These are phyloP conservation scores for Peromyscus eremicus DNA, from an alignment of 2,797 vertebrate genomes.

Conservation along the genomic window DNA sequence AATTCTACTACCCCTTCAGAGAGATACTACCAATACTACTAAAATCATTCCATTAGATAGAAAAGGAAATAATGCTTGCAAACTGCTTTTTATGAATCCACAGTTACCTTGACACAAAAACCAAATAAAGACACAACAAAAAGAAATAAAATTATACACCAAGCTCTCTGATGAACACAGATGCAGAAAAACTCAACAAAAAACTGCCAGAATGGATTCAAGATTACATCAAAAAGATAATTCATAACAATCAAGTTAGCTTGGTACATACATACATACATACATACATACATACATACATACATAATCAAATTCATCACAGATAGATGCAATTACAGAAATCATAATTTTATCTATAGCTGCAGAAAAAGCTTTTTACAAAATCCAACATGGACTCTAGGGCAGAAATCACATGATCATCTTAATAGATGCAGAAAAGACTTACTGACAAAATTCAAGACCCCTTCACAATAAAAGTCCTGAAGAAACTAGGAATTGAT, in stretches of 20 bases:
- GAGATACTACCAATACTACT: not conserved
- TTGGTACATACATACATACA: not conserved
- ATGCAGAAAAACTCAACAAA: not conserved
- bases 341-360: not conserved
- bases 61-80: not conserved
- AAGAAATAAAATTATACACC: not conserved
- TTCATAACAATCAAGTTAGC: not conserved
- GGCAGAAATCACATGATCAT: not conserved
- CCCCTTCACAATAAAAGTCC: not conserved
- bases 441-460: not conserved
- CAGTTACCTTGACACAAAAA: not conserved
- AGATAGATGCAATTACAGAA: not conserved
- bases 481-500: not conserved
- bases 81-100: not conserved
- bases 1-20: not conserved
- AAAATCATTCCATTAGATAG: not conserved
- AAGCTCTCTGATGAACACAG: not conserved
- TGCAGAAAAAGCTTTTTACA: not conserved
- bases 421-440: not conserved
- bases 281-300: not conserved
- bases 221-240: not conserved
- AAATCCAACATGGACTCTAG: not conserved
- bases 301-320: not conserved
- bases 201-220: not conserved
- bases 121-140: not conserved